Evolutionary conservation across 2,888 invertebrate genomes (phyloP).

Genomic region (Lumbricus terrestris): DNA sequence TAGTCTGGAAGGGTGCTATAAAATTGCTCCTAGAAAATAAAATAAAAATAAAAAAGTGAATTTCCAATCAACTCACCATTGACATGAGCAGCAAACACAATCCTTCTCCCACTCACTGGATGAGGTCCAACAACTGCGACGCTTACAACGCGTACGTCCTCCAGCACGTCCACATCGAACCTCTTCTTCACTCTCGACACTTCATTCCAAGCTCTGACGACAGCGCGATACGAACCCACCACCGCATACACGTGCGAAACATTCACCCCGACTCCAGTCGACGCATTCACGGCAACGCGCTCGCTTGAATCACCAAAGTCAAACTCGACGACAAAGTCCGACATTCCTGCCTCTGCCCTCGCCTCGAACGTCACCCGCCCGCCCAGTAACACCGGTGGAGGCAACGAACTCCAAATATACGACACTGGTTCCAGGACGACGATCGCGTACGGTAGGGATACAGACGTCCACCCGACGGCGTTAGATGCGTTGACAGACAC

Average conservation of each 20-base stretch:
- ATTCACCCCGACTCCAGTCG: not conserved
- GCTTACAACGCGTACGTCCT: not conserved
- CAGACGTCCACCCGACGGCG: not conserved
- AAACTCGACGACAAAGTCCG: not conserved
- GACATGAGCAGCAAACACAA: not conserved
- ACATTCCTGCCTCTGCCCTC: not conserved
- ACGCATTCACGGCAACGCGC: not conserved
- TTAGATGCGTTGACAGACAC: not conserved
- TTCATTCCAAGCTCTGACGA: not conserved
- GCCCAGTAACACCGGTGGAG: not conserved
- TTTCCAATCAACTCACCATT: not conserved
- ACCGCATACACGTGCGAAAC: not conserved
- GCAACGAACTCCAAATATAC: not conserved
- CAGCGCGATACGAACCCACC: not conserved
- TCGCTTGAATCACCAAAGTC: not conserved
- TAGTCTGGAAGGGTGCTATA: too few relatives aligned
- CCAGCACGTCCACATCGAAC: not conserved
- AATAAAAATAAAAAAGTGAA: not conserved
- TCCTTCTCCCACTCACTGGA: not conserved
- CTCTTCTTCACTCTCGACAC: not conserved
- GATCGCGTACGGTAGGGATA: not conserved
- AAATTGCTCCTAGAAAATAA: too few relatives aligned
- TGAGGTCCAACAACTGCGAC: not conserved
- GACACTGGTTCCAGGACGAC: not conserved
- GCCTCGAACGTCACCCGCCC: not conserved